Evolutionary conservation across 2,888 invertebrate genomes (phyloP).

Genomic region (Acleris holmiana): DNA sequence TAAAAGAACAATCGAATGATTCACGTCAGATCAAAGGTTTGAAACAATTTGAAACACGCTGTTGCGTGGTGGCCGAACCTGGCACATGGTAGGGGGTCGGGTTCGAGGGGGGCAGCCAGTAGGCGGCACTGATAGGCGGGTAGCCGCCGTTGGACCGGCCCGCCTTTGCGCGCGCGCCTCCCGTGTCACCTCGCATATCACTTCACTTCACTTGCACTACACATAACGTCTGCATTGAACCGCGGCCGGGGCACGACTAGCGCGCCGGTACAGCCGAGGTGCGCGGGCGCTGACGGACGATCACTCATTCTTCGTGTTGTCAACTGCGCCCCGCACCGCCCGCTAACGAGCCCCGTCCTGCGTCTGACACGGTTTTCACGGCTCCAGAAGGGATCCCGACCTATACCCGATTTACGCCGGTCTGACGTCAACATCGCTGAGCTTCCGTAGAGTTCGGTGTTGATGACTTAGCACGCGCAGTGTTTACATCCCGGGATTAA

Average conservation of each 20-base stretch:
- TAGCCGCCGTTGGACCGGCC: constrained; percentile 80
- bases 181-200: constrained; percentile 79
- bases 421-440: constrained; percentile 12
- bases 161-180: constrained; percentile 72
- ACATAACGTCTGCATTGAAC: constrained; percentile 76
- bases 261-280: constrained; percentile 58
- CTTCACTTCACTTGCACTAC: constrained; percentile 66
- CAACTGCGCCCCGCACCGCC: constrained; percentile 48
- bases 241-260: constrained; percentile 75
- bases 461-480: not conserved
- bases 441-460: constrained; percentile 17
- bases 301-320: constrained; percentile 75
- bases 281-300: constrained; percentile 78
- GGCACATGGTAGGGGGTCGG: constrained; percentile 93
- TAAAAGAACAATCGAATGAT: constrained; percentile 38
- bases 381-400: constrained; percentile 38
- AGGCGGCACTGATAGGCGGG: constrained; percentile 92
- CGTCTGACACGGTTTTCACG: constrained; percentile 47
- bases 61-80: constrained; percentile 83
- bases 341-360: constrained; percentile 77
- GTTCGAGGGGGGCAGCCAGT: constrained; percentile 92
- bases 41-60: constrained; percentile 31
- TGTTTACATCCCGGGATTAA: constrained; percentile 26
- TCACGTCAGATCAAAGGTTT: constrained; percentile 35
- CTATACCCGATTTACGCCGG: constrained; percentile 30